Evolutionary conservation across 2,113 vertebrate genomes (phyloP).

Genomic region (Antigone vipio): DNA sequence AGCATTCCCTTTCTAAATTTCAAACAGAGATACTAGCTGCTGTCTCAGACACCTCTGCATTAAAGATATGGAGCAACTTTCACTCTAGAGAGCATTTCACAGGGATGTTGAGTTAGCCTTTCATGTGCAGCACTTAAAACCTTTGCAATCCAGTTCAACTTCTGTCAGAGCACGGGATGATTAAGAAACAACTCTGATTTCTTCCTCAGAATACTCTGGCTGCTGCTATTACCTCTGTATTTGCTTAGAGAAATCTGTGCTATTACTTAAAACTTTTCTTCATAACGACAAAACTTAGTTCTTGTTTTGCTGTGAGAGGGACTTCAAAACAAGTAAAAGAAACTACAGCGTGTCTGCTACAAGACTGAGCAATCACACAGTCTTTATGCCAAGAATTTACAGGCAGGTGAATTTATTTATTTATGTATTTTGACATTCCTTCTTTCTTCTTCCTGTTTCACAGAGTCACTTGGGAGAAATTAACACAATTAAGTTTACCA

Average conservation of each 20-base stretch:
- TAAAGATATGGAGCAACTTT: background rate
- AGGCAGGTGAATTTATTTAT: background rate
- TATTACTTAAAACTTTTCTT: background rate
- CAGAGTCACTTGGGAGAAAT: background rate
- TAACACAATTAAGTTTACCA: background rate
- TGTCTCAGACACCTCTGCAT: background rate
- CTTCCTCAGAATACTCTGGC: background rate
- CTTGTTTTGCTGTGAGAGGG: background rate
- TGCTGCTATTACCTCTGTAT: background rate
- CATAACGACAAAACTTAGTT: background rate
- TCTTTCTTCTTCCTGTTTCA: background rate
- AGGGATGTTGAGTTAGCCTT: background rate
- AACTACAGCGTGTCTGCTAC: conserved; percentile 5
- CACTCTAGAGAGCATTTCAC: background rate
- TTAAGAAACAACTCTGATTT: background rate
- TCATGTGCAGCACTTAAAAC: background rate
- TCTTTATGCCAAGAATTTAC: background rate
- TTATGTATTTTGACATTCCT: background rate
- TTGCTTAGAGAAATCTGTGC: background rate
- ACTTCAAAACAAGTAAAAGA: conserved; percentile 7
- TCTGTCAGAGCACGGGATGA: background rate
- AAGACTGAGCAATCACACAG: background rate
- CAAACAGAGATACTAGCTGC: background rate
- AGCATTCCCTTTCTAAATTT: background rate
- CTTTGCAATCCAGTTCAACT: background rate